Base-by-base conservation (phyloP, 2,113 vertebrate genomes). In the Plectropomus leopardus region DNA sequence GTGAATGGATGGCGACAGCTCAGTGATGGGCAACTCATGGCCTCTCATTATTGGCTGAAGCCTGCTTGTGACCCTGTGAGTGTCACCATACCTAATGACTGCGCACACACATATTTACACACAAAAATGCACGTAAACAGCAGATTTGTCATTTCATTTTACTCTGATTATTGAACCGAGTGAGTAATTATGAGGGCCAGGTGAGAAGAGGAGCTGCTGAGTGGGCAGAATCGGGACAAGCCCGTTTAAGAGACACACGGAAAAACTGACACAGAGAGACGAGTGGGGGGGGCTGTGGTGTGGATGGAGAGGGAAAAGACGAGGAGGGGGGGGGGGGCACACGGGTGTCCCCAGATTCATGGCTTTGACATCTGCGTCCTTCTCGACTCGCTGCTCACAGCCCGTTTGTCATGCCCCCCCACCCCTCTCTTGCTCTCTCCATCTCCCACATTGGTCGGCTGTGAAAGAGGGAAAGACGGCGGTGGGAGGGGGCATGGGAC, bases 321-420 rank as follows among this genome's bases (percentile, higher is more conserved):
- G 5, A 47, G 72, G 59, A 47, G 16, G 23, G 17, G 15, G 42
- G 60, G 74, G 63, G 65, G 63, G 15, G 69, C 64, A 72, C 51
- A 74, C n/a, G 60, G 84, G 73, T 82, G 64, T 91, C 90, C 90
- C 86, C 89, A 94, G 96, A 98, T 96, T 96, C 96, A 96, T 94
- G 57, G 93, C 91, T 97, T 95, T 97, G 96, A 97, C 98, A 98
- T 97, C 97, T 97, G 96, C 94, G 97, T 97, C 98, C 97, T 98
- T 99, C 98, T 96, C 97, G 95, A 97, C 86, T 97, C 94, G 90
- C 91, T 96, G 97, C 96, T 92, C 95, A 92, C 84, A 89, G 95
- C 93, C 95, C 95, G 96, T 98, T 96, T 96, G 94, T 98, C 92
- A 96, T 84, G 72, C 67, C 65, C 69, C 82, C 55, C 13, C 75